Evolutionary conservation across 2,113 vertebrate genomes (phyloP), one percentile per base, ranked within the genome.

Genomic region (Nipponia nippon): DNA sequence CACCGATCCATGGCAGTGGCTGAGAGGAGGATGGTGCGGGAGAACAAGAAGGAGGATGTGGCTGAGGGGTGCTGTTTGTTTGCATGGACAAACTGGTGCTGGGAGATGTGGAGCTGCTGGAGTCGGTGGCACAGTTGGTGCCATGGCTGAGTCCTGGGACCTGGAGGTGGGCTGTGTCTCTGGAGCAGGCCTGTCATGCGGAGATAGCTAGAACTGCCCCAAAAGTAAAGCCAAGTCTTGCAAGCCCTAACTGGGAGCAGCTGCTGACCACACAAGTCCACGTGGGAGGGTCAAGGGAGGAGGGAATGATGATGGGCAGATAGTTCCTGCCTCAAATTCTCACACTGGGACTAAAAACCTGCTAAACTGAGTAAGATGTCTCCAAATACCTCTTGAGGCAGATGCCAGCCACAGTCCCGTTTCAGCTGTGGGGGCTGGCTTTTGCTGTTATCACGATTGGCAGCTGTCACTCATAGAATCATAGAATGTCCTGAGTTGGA

Each of bases 111-210:
- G 50, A 53, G 17, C 18, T n/a, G 7, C 66, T 30, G 65, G 78
- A 15, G 32, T 34, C 29, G 38, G 56, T 46, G 44, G 9, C 49
- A 38, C 36, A 62, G 50, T 5, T 59, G 72, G 29, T 67, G 52
- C 38, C 46, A 19, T 1, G 1, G 21, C 34, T 58, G 91, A 83
- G 13, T 27, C 49, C 44, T 21, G 38, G n/a, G 17, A 59, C 38
- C 79, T 53, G 46, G 38, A n/a, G 50, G 9, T 50, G 63, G 18
- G 27, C 49, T 65, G 27, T 58, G 65, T 55, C 66, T 61, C 52
- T 2, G 7, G 34, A 49, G 26, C 0, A 1, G 15, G 67, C 49
- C 85, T 79, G n/a, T 38, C 61, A 25, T 6, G 22, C 0, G 0
- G 27, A 29, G 47, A 34, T 20, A 47, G n/a, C 67, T 62, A 19